Conservation (phyloP, 1,140 invertebrate genomes). For the Agrypnia vestita region DNA sequence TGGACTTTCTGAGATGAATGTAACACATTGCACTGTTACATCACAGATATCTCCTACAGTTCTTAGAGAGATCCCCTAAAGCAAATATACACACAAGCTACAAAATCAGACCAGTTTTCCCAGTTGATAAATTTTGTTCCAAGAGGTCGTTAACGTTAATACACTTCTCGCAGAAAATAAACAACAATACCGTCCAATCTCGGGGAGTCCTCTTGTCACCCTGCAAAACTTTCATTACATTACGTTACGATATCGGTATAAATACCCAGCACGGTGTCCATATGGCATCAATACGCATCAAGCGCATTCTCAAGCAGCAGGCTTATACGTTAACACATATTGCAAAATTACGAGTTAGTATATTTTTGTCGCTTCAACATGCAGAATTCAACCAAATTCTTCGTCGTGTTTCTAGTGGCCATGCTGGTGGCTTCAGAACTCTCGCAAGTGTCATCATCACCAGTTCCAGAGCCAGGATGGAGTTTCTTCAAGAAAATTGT, state of each 20-base stretch:
- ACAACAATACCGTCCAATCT: background rate
- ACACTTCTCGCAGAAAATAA: conserved; percentile 1
- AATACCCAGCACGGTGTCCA: background rate
- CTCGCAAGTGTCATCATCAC: background rate
- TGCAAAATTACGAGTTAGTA: no score
- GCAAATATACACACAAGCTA: no score
- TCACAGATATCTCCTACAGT: background rate
- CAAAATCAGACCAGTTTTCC: background rate
- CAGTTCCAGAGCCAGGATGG: background rate
- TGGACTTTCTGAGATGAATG: background rate
- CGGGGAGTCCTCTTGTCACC: background rate
- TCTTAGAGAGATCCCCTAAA: no score
- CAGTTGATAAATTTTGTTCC: background rate
- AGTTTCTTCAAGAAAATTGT: background rate
- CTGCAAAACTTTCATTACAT: no score
- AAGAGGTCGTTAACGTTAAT: background rate
- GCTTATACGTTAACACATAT: background rate
- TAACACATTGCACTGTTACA: background rate
- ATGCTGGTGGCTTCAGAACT: background rate
- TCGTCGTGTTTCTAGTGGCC: background rate
- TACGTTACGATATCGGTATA: no score
- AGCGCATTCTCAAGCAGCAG: background rate
- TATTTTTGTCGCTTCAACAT: background rate
- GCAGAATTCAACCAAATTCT: background rate
- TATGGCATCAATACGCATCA: background rate